Base-by-base conservation (phyloP, 2,888 invertebrate genomes). In the Heliconius erato region DNA sequence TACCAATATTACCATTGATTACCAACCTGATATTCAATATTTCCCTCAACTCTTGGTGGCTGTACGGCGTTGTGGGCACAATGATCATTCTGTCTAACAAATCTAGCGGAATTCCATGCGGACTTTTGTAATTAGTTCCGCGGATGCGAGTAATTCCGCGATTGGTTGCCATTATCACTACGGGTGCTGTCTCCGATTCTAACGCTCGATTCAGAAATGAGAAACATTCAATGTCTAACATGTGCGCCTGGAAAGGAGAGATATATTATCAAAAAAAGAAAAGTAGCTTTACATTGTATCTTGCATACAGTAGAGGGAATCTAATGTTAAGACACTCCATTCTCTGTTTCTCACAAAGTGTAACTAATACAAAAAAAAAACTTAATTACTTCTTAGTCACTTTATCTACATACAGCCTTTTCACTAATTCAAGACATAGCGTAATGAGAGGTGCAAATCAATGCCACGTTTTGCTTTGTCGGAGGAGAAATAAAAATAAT, bases 181-280 rank as follows among this genome's bases (percentile, higher is more conserved):
- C 97, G 0, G 99, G 99, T 0, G 99, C 98, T 96, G 99, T 99
- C 89, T 99, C 99, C 72, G 98, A 98, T 91, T 99, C 99, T 44
- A 99, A 94, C 0, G 99, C 99, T 9, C 99, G 97, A 95, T 99
- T 99, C 12, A 99, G 96, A 93, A 98, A 99, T 0, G 99, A 99
- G 95, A 99, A 99, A 91, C 99, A 99, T 92, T 99, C 99, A 71
- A 99, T 99, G 92, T 99, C 99, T 86, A 99, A 95, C 99, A 99
- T 99, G 91, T 99, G 99, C 0, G 99, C 98, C 96, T 97, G 92
- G 19, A 77, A 72, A 80, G 19, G 40, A 72, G 65, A 65, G 19
- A 59, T 69, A 54, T 16, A 78, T 54, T 35, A 40, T 12, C 28
- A 72, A 35, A 1, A 32, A 54, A 72, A 35, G 11, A 32, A 54